phyloP scores from a whole-genome alignment of 64 coral and sea anemone genomes.

The Montipora sp. region DNA sequence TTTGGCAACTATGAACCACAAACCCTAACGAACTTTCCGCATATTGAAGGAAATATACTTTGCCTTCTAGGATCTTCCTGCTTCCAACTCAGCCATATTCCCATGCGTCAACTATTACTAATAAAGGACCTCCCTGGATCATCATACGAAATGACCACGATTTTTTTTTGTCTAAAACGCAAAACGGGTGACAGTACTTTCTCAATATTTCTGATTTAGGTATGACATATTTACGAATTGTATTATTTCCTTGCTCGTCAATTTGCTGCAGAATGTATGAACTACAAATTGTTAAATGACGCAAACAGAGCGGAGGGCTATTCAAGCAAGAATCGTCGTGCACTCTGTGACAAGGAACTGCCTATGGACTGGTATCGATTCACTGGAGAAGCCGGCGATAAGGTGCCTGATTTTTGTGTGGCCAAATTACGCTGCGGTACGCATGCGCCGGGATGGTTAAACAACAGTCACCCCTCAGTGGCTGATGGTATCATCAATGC shows the following conservation, averaged over 20 bases:
- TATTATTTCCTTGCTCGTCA: neutral
- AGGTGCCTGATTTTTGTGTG: slow-evolving; percentile 34
- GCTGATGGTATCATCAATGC: neutral
- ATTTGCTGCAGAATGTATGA: slow-evolving; percentile 24
- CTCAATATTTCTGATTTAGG: neutral
- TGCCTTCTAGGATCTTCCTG: too few relatives aligned
- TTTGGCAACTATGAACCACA: too few relatives aligned
- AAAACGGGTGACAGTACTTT: too few relatives aligned
- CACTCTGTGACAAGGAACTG: neutral
- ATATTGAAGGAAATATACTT: too few relatives aligned
- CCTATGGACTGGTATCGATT: slow-evolving; percentile 54
- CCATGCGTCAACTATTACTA: too few relatives aligned
- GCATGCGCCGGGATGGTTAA: slow-evolving; percentile 36
- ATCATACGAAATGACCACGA: too few relatives aligned
- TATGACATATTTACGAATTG: neutral
- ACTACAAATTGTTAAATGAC: slow-evolving; percentile 25
- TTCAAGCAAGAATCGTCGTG: neutral
- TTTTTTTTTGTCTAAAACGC: too few relatives aligned
- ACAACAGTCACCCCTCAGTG: neutral
- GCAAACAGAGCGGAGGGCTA: slow-evolving; percentile 12
- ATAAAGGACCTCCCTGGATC: too few relatives aligned
- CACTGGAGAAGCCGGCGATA: slow-evolving; percentile 31
- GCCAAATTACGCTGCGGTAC: slow-evolving; percentile 15
- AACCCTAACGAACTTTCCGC: too few relatives aligned
- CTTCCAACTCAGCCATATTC: too few relatives aligned